phyloP scores from a whole-genome alignment of 2,888 invertebrate genomes.

The Melinopterus prodromus region DNA sequence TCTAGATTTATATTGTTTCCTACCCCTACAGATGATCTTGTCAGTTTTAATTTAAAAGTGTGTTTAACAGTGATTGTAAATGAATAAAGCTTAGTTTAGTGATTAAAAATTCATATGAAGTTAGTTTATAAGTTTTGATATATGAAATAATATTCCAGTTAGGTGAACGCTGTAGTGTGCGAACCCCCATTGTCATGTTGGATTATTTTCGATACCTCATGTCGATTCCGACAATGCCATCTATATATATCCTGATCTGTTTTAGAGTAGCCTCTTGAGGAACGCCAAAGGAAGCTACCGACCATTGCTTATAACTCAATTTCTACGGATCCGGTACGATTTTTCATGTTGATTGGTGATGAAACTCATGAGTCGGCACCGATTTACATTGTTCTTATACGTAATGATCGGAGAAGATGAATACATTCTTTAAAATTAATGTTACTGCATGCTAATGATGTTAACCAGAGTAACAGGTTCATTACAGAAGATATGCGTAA shows the following conservation, averaged over 20 bases:
- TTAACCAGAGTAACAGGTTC: neutral
- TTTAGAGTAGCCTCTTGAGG: neutral
- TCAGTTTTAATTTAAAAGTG: too few relatives aligned
- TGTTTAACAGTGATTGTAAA: too few relatives aligned
- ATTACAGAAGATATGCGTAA: neutral
- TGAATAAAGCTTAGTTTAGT: too few relatives aligned
- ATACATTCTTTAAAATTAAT: neutral
- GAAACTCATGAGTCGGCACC: neutral
- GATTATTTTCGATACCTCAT: conserved; percentile 15
- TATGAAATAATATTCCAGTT: neutral
- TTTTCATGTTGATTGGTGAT: conserved; percentile 26
- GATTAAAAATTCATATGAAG: too few relatives aligned
- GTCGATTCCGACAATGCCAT: conserved; percentile 16
- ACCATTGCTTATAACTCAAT: conserved; percentile 22
- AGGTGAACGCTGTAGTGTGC: neutral
- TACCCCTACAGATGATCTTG: too few relatives aligned
- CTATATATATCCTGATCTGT: conserved; percentile 8
- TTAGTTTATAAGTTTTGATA: neutral
- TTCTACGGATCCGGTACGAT: neutral
- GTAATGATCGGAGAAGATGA: conserved; percentile 10
- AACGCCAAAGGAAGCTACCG: neutral
- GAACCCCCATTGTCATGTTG: conserved; percentile 13
- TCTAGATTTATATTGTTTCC: neutral
- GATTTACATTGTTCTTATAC: neutral
- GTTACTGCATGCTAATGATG: conserved; percentile 18